These are phyloP conservation scores for Thera obeliscata DNA, from an alignment of 2,888 invertebrate genomes.

Conservation along the genomic window DNA sequence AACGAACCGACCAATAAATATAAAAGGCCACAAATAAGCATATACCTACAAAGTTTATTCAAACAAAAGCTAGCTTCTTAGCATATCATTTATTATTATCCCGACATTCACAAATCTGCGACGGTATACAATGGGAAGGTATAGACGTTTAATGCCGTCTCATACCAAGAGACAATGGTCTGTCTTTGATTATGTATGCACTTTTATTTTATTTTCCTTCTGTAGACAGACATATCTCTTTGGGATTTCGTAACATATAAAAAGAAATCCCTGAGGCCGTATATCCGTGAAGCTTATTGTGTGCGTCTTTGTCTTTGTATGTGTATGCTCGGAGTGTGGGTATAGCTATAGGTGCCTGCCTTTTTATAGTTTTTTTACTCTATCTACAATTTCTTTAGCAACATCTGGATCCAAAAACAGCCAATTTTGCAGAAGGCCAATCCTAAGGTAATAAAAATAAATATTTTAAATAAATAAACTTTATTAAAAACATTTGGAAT, in stretches of 20 bases:
- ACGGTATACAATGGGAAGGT: slow-evolving; percentile 61
- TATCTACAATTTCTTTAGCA: too few species aligned
- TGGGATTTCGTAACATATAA: slow-evolving; percentile 6
- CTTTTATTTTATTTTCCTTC: slow-evolving; percentile 36
- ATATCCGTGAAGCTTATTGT: background rate
- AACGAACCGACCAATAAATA: slow-evolving; percentile 16
- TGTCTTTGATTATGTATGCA: slow-evolving; percentile 31
- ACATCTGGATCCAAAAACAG: too few species aligned
- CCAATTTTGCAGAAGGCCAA: too few species aligned
- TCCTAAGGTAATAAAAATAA: too few species aligned
- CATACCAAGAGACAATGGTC: slow-evolving; percentile 64
- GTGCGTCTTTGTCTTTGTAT: background rate
- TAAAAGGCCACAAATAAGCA: slow-evolving; percentile 12
- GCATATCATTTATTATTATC: slow-evolving; percentile 69
- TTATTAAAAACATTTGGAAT: too few species aligned
- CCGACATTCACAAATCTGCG: slow-evolving; percentile 64
- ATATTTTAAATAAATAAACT: too few species aligned
- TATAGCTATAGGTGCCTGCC: background rate
- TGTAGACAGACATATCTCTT: slow-evolving; percentile 10
- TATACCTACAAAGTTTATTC: slow-evolving; percentile 47
- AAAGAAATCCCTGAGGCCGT: background rate
- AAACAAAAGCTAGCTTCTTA: slow-evolving; percentile 55
- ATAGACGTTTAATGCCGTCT: slow-evolving; percentile 48
- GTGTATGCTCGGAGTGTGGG: background rate
- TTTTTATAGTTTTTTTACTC: too few species aligned